Base-by-base conservation (phyloP, 1,140 invertebrate species). In the Planococcus citri region DNA sequence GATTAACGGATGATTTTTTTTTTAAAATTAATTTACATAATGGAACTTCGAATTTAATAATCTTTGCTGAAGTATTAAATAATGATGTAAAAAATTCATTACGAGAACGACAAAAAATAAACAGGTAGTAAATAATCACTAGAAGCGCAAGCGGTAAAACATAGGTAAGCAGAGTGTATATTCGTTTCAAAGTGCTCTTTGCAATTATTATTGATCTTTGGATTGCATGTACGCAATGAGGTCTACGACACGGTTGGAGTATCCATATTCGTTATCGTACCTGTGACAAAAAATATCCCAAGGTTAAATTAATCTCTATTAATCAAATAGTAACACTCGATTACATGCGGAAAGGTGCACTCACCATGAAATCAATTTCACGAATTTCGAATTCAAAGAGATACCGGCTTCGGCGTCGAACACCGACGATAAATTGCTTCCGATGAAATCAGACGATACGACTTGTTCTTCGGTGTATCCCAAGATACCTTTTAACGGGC, bases 221-320 rank as follows among this genome's bases (percentile, higher is more conserved):
- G 70, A 73, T 64, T 75, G 73, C 71, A 76, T 76, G 73, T 74
- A 76, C 29, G 73, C 74, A 71, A 88, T 80, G 24, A 88, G 77
- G 75, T 88, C 87, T 69, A 85, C 76, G 29, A 88, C 83, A 73
- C 87, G 79, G 78, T 79, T 78, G 70, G 85, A 85, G 77, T 87
- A 88, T 41, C 87, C 87, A 75, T 78, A 88, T 76, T 88, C 87
- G 76, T 88, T 88, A 76, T 88, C 87, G 74, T 88, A 87, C 84
- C 84, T 76, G 61, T 29, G 73, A 73, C 8, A 71, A 38, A 68
- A 60, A 17, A 9, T 9, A 22, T 20, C 24, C 20, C 25, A 27
- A 9, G 60, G 22, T 64, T 64, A 64, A 64, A 25, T 24, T 25
- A 6, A 8, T 14, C 6, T 37, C 33, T 37, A 25, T n/a, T 60